Evolutionary conservation across 2,888 invertebrate species (phyloP).

Genomic region (Crepidodera aurea): DNA sequence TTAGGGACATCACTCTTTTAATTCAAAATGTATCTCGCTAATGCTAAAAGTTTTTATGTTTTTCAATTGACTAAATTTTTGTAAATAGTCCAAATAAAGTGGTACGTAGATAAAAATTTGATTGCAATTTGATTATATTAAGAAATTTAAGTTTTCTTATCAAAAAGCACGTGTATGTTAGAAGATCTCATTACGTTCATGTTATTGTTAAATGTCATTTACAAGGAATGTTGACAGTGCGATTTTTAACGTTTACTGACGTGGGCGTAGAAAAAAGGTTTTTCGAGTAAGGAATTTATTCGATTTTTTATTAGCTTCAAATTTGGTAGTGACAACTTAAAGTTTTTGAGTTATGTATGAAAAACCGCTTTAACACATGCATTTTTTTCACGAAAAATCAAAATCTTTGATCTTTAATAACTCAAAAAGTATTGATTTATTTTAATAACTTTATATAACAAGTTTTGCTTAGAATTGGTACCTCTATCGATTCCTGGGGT

Average conservation of each 20-base stretch:
- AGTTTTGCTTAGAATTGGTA: too few relatives aligned
- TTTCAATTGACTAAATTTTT: slow-evolving; percentile 7
- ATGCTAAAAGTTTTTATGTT: slow-evolving; percentile 12
- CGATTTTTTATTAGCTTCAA: too few relatives aligned
- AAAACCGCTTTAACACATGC: too few relatives aligned
- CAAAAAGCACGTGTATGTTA: slow-evolving; percentile 12
- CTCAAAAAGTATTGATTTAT: too few relatives aligned
- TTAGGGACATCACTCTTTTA: slow-evolving; percentile 5
- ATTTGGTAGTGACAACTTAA: too few relatives aligned
- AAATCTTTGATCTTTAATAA: too few relatives aligned
- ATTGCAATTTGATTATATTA: slow-evolving; percentile 1
- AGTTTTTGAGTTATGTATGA: too few relatives aligned
- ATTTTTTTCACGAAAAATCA: too few relatives aligned
- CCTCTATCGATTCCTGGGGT: too few relatives aligned
- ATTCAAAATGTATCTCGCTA: not conserved
- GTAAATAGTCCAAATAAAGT: not conserved
- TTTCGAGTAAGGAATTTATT: too few relatives aligned
- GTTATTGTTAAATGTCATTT: slow-evolving; percentile 10
- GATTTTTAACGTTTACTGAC: not conserved
- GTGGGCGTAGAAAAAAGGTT: slow-evolving; percentile 1
- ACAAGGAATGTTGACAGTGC: not conserved
- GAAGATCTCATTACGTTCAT: slow-evolving; percentile 6
- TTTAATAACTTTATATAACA: too few relatives aligned
- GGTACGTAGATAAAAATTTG: not conserved
- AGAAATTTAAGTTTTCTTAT: slow-evolving; percentile 6